Percentiles rank a stretch among this genome's conserved stretches.
Evolutionary conservation across 2,113 vertebrate genomes (phyloP).

Genomic region (Dryoscopus gambensis): DNA sequence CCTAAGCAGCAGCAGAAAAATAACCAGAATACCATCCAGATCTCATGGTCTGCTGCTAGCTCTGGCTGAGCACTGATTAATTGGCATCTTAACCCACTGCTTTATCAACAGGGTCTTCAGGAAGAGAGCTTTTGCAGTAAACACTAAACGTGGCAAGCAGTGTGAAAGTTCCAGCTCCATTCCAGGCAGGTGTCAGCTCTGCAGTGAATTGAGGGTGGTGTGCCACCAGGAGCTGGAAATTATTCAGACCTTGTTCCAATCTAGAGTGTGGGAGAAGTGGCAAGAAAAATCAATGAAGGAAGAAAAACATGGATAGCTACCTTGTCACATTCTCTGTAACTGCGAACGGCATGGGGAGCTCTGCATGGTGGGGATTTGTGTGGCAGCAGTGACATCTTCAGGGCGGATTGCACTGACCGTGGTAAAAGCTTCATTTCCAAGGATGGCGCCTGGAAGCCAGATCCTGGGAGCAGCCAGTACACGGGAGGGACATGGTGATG

Average conservation of each 20-base stretch:
- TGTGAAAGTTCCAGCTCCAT: not conserved
- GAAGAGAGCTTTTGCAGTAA: not conserved
- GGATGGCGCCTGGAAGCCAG: not conserved
- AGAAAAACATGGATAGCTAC: not conserved
- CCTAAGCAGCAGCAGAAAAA: not conserved
- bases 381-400: not conserved
- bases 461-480: not conserved
- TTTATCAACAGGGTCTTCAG: not conserved
- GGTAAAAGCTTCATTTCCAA: not conserved
- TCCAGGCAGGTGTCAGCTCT: not conserved
- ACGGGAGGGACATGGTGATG: fast-evolving
- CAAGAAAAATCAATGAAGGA: not conserved
- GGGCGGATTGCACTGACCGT: not conserved
- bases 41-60: not conserved
- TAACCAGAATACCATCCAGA: not conserved
- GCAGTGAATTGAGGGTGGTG: not conserved
- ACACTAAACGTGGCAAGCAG: no score
- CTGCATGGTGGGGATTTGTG: fast-evolving
- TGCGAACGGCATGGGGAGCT: fast-evolving
- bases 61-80: not conserved
- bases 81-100: fast-evolving
- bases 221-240: not conserved
- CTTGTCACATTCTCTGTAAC: no score
- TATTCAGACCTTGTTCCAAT: not conserved
- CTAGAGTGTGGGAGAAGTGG: not conserved